Percentiles rank a stretch among this genome's conserved stretches.
phyloP scores from a whole-genome alignment of 1,140 invertebrate species.

The Hesperophylax magnus region DNA sequence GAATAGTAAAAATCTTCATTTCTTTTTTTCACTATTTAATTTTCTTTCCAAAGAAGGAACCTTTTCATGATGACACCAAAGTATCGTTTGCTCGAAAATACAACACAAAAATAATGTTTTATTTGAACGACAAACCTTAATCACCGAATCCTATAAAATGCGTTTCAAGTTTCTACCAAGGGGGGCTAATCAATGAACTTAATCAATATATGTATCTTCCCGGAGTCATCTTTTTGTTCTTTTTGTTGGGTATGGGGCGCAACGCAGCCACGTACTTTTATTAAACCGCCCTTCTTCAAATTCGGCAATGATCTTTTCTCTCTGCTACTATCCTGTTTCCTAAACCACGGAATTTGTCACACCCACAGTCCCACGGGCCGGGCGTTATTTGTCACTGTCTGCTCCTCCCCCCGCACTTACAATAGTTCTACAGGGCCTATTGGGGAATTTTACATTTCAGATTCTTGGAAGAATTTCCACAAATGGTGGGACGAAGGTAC shows the following conservation, averaged over 20 bases:
- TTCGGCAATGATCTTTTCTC: conserved; percentile 3
- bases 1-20: too few relatives aligned
- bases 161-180: too few relatives aligned
- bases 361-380: not conserved
- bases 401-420: not conserved
- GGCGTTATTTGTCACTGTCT: conserved; percentile 17
- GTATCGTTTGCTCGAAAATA: too few relatives aligned
- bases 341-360: conserved; percentile 11
- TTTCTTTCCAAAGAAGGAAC: too few relatives aligned
- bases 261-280: not conserved
- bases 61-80: too few relatives aligned
- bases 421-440: conserved; percentile 14
- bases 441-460: conserved; percentile 23
- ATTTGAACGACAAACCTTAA: too few relatives aligned
- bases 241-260: not conserved
- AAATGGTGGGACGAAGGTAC: too few relatives aligned
- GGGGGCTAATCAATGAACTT: too few relatives aligned
- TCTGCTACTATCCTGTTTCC: not conserved
- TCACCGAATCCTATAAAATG: too few relatives aligned
- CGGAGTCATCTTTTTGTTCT: not conserved
- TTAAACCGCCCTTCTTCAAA: not conserved
- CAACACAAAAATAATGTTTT: too few relatives aligned
- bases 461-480: not conserved
- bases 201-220: too few relatives aligned
- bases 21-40: too few relatives aligned